Base-by-base conservation (phyloP, 2,888 invertebrate species). In the Molorchus minor region DNA sequence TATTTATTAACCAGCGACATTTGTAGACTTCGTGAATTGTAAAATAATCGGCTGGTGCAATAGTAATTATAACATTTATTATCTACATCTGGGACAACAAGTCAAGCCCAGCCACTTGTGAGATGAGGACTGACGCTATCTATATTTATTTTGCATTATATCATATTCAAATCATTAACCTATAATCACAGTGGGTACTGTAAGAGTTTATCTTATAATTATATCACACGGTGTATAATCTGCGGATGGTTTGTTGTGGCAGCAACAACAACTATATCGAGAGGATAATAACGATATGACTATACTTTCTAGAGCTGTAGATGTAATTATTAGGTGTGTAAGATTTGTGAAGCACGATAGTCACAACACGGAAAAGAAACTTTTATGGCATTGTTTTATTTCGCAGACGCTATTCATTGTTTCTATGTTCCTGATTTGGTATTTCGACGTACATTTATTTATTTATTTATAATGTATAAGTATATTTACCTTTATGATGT, bases 191-290 rank as follows among this genome's bases (percentile, higher is more conserved):
- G 12, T 5, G 19, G 41, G 41, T 17, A 41, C 19, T 41, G 47
- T 21, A 35, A 47, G 33, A 17, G 19, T 16, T 41, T 47, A 47
- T 47, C 47, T 47, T 25, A 19, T 47, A 36, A 47, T 47, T 47
- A 47, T 21, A 47, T 47, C 47, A 35, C 36, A 36, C 29, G n/a
- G 47, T 35, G 33, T 35, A 47, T 19, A 36, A 20, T 35, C 35
- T 17, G 12, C 36, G 20, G 13, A 4, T n/a, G 13, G 46, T 21
- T 35, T 47, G 47, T 36, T 47, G 36, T 47, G 19, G 36, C 35
- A 36, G 36, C 19, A 33, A 47, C 35, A 41, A 47, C 47, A 47
- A 36, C 47, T 47, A 47, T 47, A 47, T 47, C 13, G 47, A 47
- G 7, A 35, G 7, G 33, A 13, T 46, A 47, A 35, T 3, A 47